phyloP scores from a whole-genome alignment of 2,888 invertebrate genomes.

The Eutolmus rufibarbis region DNA sequence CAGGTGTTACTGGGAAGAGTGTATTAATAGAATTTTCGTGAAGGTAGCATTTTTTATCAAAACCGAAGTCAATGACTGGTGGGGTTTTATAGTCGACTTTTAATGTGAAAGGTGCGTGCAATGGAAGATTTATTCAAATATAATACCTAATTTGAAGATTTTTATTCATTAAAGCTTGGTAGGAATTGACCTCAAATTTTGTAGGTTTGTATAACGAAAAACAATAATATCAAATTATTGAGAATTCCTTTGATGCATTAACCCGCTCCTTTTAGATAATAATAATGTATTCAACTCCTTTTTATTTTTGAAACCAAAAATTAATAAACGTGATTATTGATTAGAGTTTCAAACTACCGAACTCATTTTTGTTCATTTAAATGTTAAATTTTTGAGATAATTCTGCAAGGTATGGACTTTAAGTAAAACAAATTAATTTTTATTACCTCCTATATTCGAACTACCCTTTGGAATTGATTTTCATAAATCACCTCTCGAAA shows the following conservation, averaged over 20 bases:
- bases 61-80: not conserved
- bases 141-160: not conserved
- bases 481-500: too few species aligned
- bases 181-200: not conserved
- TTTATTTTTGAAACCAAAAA: too few species aligned
- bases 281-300: too few species aligned
- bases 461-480: too few species aligned
- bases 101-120: not conserved
- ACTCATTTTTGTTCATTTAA: too few species aligned
- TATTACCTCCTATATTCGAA: too few species aligned
- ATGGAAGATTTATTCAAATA: not conserved
- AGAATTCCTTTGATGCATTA: not conserved
- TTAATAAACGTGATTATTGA: too few species aligned
- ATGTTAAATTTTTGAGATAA: too few species aligned
- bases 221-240: not conserved
- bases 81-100: not conserved
- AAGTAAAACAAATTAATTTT: too few species aligned
- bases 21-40: not conserved
- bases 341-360: too few species aligned
- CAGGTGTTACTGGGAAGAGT: not conserved
- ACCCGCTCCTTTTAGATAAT: too few species aligned
- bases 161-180: not conserved
- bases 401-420: too few species aligned
- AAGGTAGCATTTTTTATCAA: not conserved
- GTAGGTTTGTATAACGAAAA: not conserved